These are phyloP conservation scores for Strigamia maritima DNA, from an alignment of 2,888 invertebrate species.

Conservation along the genomic window DNA sequence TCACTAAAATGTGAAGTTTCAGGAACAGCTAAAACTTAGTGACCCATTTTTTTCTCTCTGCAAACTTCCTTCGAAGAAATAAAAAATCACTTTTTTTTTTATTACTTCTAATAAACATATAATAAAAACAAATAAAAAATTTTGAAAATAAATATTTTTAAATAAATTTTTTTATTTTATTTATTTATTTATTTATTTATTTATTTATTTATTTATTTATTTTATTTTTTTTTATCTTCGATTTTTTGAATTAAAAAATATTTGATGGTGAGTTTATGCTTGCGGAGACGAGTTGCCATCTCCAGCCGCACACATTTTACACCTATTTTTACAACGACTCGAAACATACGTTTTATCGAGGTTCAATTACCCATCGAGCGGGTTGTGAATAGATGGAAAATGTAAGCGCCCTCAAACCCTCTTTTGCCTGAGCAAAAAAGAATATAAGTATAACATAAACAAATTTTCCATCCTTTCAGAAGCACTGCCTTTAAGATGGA, in stretches of 20 bases:
- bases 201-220: not conserved
- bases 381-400: not conserved
- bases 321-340: not conserved
- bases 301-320: not conserved
- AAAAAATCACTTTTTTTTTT: too few species aligned
- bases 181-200: not conserved
- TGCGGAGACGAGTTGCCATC: not conserved
- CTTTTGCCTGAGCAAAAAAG: not conserved
- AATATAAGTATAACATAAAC: constrained; percentile 4
- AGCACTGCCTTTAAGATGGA: not conserved
- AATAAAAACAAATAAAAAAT: not conserved
- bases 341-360: not conserved
- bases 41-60: not conserved
- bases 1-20: constrained; percentile 1
- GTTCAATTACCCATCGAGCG: not conserved
- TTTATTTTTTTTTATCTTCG: too few species aligned
- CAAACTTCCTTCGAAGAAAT: not conserved
- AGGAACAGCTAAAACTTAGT: not conserved
- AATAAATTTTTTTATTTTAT: not conserved
- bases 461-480: not conserved
- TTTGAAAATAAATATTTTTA: too few species aligned
- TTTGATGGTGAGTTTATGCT: not conserved
- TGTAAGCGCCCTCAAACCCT: not conserved
- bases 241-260: not conserved
- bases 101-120: not conserved